phyloP scores from a whole-genome alignment of 1,140 invertebrate species.

The fruit fly (Drosophila melanogaster) region Release_6_plus_ISO1_MT NT_037436.4:12573001-12573500 shows the following conservation, averaged over 20 bases:
- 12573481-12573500: conserved; percentile 64
- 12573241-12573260: conserved; percentile 9
- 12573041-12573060: neutral
- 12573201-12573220: conserved; percentile 39
- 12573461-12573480: conserved; percentile 47
- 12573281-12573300: conserved; percentile 9
- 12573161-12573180: conserved; percentile 11
- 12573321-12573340: conserved; percentile 60
- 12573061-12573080: conserved; percentile 23
- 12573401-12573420: conserved; percentile 68
- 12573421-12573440: conserved; percentile 80
- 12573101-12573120: conserved; percentile 17
- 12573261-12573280: neutral
- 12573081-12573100: conserved; percentile 15
- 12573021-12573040: no score
- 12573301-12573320: conserved; percentile 26
- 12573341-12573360: conserved; percentile 76
- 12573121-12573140: conserved; percentile 34
- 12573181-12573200: conserved; percentile 45
- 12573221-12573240: conserved; percentile 27
- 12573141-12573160: conserved; percentile 5
- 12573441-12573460: conserved; percentile 42
- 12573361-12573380: neutral
- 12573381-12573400: conserved; percentile 27
- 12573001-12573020: no score